Evolutionary conservation across 2,888 invertebrate genomes (phyloP), one percentile per base, ranked within the genome.

Genomic region (Apamea epomidion): DNA sequence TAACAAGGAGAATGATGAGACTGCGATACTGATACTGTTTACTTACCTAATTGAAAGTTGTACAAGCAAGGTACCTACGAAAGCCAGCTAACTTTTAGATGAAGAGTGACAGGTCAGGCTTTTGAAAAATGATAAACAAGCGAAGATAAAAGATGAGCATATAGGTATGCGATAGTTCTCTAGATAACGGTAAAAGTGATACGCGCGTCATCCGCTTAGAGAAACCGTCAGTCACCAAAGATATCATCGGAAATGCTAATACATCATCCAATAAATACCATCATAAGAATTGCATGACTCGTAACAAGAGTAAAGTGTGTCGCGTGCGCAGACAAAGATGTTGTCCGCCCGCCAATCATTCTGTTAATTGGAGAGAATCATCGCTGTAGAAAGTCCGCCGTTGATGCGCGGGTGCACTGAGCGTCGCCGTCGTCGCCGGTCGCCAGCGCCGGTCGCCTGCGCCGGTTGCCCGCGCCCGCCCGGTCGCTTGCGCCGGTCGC

Each of bases 331-430:
- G 89, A 91, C 91, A 91, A 92, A 94, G 95, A 95, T 95, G 94
- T 91, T 93, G 92, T 92, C 91, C 91, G 92, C 89, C 92, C 93
- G 93, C 93, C 96, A 97, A 96, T 97, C 96, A 96, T 96, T 96
- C 96, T 94, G 96, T 94, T 96, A 96, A 97, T 97, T 96, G 97
- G 97, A 97, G 96, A 96, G 96, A 96, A 97, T 95, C 95, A 96
- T 96, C 93, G 93, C 90, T 91, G 95, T 96, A 96, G 97, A 97
- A 97, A 97, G 97, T 95, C 87, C 89, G 87, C 87, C 90, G 87
- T 85, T 83, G 83, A 82, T 76, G 79, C 68, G 75, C 85, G 69
- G 64, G 84, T 69, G 80, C 76, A 80, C 29, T 64, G 64, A 51
- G 74, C 71, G 65, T 67, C 74, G 68, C 51, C 71, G 65, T 67